Base-by-base conservation (phyloP, 2,113 vertebrate genomes). In the Ivindomyrus marchei region DNA sequence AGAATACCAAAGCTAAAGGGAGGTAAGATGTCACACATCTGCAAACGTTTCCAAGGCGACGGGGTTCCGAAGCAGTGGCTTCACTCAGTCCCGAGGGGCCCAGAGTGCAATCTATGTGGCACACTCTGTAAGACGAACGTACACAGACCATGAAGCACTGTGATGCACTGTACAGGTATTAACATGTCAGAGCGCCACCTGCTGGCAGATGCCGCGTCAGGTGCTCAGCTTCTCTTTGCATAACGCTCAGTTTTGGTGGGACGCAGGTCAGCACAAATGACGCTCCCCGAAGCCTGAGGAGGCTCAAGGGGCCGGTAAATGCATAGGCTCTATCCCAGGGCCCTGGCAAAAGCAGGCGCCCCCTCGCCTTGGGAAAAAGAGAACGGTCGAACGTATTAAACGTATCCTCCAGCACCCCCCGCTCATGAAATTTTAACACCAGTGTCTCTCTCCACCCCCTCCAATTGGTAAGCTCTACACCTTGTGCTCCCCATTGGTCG, bases 121-220 rank as follows among this genome's bases (percentile, higher is more conserved):
- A 93, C 92, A 90, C 91, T 91, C 89, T 90, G 89, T 84, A 91
- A 91, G 87, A 90, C 87, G 53, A 89, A 91, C 80, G 88, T 90
- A 89, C 91, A 90, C 88, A 92, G 90, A 88, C 85, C 89, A 93
- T 92, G 88, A 90, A 70, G 91, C 91, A 92, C 91, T 89, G 91
- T 90, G 84, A 89, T 88, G 90, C 91, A 92, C 91, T 92, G 91
- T 91, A 93, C 92, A 93, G 88, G 88, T 89, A 90, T 88, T 50
- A 83, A 92, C 89, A 92, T 87, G 80, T 91, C 27, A 53, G 89
- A 93, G 89, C 50, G 80, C 80, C 90, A 91, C 84, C 91, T 90
- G 89, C 70, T 66, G 42, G 62, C 45, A 24, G 27, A 49, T 77
- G 31, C 15, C 19, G n/a, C 31, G 87, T 85, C 87, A 49, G 90